phyloP scores from a whole-genome alignment of 1,140 invertebrate species.

The Ditylenchus dipsaci region DNA sequence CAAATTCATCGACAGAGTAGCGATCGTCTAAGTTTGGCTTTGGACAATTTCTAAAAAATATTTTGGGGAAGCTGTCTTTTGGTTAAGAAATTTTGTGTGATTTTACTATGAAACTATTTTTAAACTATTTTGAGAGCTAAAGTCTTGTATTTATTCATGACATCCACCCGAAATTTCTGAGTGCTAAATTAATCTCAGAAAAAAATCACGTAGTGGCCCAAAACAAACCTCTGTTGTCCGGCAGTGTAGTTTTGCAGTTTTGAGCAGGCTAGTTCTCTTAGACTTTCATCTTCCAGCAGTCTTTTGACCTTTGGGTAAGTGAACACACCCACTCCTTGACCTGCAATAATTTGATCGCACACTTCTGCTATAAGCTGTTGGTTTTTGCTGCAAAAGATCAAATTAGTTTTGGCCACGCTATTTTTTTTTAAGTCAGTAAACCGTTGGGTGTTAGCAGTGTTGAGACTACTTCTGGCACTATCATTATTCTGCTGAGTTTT shows the following conservation, averaged over 20 bases:
- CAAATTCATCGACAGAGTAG: constrained; percentile 83
- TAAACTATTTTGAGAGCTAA: too few relatives aligned
- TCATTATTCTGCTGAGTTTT: constrained; percentile 60
- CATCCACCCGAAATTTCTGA: too few relatives aligned
- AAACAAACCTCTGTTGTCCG: too few relatives aligned
- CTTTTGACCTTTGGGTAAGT: constrained; percentile 88
- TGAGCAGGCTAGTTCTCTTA: constrained; percentile 87
- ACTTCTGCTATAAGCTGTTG: constrained; percentile 70
- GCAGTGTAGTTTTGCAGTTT: constrained; percentile 65
- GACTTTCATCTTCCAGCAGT: constrained; percentile 97
- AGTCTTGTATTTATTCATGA: too few relatives aligned
- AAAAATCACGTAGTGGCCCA: too few relatives aligned
- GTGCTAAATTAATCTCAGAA: too few relatives aligned
- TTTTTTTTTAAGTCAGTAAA: neutral
- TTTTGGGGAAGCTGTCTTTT: too few relatives aligned
- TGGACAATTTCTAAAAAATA: neutral
- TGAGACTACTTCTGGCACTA: constrained; percentile 67
- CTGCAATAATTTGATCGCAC: constrained; percentile 81
- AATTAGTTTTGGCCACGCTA: constrained; percentile 5
- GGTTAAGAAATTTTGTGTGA: too few relatives aligned
- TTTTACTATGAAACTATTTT: too few relatives aligned
- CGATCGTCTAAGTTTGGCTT: constrained; percentile 89
- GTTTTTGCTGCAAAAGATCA: constrained; percentile 61
- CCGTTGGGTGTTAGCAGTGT: constrained; percentile 34
- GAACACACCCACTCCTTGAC: constrained; percentile 93